These are phyloP conservation scores for Psettodes erumei DNA, from an alignment of 2,113 vertebrate species.

Conservation along the genomic window DNA sequence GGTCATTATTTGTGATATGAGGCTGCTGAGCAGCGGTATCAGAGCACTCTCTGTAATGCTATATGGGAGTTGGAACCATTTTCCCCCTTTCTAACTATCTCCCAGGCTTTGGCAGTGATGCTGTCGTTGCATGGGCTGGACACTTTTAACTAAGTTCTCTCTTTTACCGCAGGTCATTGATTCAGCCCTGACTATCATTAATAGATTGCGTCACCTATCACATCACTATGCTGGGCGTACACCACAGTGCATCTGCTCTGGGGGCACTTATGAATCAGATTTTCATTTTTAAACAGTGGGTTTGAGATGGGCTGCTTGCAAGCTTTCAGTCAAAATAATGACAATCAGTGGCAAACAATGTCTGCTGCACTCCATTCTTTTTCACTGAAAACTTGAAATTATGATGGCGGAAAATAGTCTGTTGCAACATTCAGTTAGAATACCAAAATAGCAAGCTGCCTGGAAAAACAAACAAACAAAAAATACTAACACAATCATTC, in stretches of 20 bases:
- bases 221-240: conserved; percentile 21
- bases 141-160: conserved; percentile 7
- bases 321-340: conserved; percentile 25
- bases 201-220: conserved; percentile 29
- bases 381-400: conserved; percentile 23
- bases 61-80: conserved; percentile 36
- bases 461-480: neutral
- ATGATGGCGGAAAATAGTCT: conserved; percentile 23
- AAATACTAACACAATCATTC: neutral
- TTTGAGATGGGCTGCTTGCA: neutral
- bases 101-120: conserved; percentile 4
- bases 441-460: neutral
- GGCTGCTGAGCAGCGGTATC: conserved; percentile 42
- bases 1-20: conserved; percentile 58
- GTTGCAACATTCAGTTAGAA: conserved; percentile 5
- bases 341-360: neutral
- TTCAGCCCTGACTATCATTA: conserved; percentile 46
- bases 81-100: conserved; percentile 52
- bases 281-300: conserved; percentile 22
- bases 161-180: conserved; percentile 35
- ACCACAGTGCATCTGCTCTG: conserved; percentile 13
- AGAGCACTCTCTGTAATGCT: conserved; percentile 58
- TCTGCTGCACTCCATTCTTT: conserved; percentile 6
- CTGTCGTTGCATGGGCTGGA: neutral
- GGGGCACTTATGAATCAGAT: conserved; percentile 9